A percentile compares a stretch with the other conserved stretches of the same genome.
These are phyloP conservation scores for Ammodytes dubius DNA, from an alignment of 2,113 vertebrate genomes.

Conservation along the genomic window DNA sequence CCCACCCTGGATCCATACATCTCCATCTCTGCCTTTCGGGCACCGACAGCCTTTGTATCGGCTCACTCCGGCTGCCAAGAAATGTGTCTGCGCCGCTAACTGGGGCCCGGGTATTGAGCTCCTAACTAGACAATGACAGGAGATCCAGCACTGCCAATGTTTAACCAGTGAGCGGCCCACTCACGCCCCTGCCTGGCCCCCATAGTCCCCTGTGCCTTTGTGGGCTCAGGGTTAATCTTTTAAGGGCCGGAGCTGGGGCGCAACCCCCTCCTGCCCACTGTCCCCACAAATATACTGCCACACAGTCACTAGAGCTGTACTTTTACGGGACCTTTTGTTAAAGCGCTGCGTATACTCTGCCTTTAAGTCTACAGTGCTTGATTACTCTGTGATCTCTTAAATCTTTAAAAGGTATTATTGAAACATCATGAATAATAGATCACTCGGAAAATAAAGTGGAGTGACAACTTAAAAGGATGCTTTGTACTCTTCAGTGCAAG, in stretches of 20 bases:
- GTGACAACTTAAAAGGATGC: conserved; percentile 22
- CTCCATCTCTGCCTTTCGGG: conserved; percentile 76
- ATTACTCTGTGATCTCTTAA: conserved; percentile 40
- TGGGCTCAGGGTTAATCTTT: conserved; percentile 80
- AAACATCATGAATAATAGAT: conserved; percentile 66
- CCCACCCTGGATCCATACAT: conserved; percentile 76
- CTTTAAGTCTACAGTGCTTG: conserved; percentile 40
- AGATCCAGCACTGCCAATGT: conserved; percentile 73
- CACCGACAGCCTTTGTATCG: conserved; percentile 74
- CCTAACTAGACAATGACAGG: conserved; percentile 83
- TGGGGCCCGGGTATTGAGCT: conserved; percentile 47
- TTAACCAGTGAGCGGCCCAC: conserved; percentile 79
- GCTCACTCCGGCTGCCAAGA: conserved; percentile 79
- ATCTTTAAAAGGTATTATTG: conserved; percentile 43
- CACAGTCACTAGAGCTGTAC: conserved; percentile 79
- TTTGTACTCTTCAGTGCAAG: neutral
- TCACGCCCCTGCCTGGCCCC: conserved; percentile 66
- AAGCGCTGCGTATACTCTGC: conserved; percentile 27
- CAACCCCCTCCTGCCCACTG: conserved; percentile 65
- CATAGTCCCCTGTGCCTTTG: conserved; percentile 70
- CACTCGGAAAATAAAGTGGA: conserved; percentile 17
- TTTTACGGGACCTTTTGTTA: conserved; percentile 75
- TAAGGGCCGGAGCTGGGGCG: conserved; percentile 60
- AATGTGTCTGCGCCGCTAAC: conserved; percentile 72
- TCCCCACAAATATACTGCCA: conserved; percentile 77